phyloP scores from a whole-genome alignment of 2,113 vertebrate species.

The Chunga burmeisteri region DNA sequence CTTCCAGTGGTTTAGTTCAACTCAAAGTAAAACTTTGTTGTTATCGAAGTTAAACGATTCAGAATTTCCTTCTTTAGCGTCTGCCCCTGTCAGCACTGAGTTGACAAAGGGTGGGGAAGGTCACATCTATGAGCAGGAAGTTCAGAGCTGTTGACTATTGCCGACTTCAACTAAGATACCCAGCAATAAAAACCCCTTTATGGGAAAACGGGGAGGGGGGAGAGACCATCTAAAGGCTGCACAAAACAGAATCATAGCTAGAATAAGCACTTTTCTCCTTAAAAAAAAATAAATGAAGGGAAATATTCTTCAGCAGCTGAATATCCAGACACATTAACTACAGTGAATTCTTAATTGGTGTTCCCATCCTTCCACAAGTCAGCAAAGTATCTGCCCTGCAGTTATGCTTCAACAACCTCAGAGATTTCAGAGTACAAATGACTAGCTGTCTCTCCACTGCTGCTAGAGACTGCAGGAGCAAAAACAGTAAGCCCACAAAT shows the following conservation, averaged over 20 bases:
- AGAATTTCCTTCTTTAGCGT: not conserved
- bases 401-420: not conserved
- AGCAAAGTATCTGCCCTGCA: not conserved
- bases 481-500: not conserved
- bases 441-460: not conserved
- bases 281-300: not conserved
- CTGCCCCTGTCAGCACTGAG: not conserved
- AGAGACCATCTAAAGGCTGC: not conserved
- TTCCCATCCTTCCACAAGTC: not conserved
- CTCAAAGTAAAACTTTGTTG: not conserved
- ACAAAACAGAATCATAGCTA: not conserved
- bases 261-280: not conserved
- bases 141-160: not conserved
- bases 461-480: not conserved
- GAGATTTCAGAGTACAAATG: not conserved
- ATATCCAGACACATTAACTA: not conserved
- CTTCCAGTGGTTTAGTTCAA: not conserved
- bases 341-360: not conserved
- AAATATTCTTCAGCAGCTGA: not conserved
- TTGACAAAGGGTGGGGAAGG: slow-evolving; percentile 20
- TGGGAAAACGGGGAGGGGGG: not conserved
- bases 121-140: not conserved
- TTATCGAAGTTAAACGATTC: not conserved
- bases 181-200: not conserved
- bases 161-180: not conserved